A percentile compares a stretch with the other conserved stretches of the same genome.
Conservation (phyloP, 1,140 invertebrate species). For the Phenacoccus solenopsis region DNA sequence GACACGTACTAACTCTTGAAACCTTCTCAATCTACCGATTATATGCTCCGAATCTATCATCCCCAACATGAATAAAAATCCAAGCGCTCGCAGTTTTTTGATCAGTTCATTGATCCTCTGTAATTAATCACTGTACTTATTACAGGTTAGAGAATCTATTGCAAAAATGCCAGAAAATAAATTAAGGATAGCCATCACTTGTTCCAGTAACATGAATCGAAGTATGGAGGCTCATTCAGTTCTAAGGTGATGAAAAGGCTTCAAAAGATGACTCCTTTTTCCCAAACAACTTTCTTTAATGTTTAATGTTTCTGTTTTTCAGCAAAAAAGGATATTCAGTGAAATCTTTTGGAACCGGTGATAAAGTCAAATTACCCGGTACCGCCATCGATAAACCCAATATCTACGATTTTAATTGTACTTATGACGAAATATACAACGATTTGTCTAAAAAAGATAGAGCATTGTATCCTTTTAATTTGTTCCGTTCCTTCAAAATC, state of each 20-base stretch:
- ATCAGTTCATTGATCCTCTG: no score
- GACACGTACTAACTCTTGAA: no score
- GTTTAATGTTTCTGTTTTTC: slow-evolving; percentile 30
- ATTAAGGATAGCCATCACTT: slow-evolving; percentile 84
- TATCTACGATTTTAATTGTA: slow-evolving; percentile 92
- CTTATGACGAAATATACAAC: slow-evolving; percentile 95
- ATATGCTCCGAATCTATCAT: no score
- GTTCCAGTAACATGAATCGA: slow-evolving; percentile 98
- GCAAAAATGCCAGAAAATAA: slow-evolving; percentile 33
- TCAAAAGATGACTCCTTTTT: background rate
- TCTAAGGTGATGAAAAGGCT: slow-evolving; percentile 45
- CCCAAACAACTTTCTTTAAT: background rate
- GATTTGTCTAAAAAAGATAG: slow-evolving; percentile 83
- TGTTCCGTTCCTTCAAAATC: background rate
- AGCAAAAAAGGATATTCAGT: slow-evolving; percentile 95
- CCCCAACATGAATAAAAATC: no score
- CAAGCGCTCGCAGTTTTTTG: no score
- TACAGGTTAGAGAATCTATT: background rate
- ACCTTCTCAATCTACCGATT: no score
- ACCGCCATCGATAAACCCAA: slow-evolving; percentile 90
- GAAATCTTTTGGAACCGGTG: slow-evolving; percentile 93
- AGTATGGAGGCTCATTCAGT: slow-evolving; percentile 99
- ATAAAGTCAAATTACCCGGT: slow-evolving; percentile 94
- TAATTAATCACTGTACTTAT: no score
- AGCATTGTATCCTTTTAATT: slow-evolving; percentile 57